Evolutionary conservation across 2,888 invertebrate species (phyloP).

Genomic region (Catocala sponsa): DNA sequence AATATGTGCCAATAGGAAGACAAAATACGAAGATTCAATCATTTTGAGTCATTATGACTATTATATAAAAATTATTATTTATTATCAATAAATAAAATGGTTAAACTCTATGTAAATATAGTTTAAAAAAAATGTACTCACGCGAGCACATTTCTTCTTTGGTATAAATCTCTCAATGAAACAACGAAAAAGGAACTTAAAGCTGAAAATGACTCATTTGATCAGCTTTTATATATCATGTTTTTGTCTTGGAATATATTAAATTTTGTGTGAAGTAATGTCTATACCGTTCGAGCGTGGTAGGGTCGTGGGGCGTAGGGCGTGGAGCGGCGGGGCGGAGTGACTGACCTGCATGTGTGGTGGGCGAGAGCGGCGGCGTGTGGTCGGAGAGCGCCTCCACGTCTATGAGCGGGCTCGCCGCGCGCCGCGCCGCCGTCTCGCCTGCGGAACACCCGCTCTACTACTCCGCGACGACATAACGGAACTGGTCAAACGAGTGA

Average conservation of each 20-base stretch:
- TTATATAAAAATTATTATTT: neutral
- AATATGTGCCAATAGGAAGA: slow-evolving; percentile 45
- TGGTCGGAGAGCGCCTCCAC: slow-evolving; percentile 90
- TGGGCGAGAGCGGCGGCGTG: slow-evolving; percentile 84
- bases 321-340: slow-evolving; percentile 24
- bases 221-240: neutral
- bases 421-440: slow-evolving; percentile 89
- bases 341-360: slow-evolving; percentile 88
- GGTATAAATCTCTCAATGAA: too few relatives aligned
- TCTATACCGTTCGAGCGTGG: slow-evolving; percentile 79
- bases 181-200: neutral
- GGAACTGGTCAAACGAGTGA: slow-evolving; percentile 52
- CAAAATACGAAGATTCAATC: slow-evolving; percentile 7
- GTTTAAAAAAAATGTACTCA: neutral
- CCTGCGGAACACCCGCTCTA: slow-evolving; percentile 79
- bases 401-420: slow-evolving; percentile 90
- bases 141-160: neutral
- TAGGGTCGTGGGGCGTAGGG: slow-evolving; percentile 28
- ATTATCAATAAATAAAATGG: neutral
- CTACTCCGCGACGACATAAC: slow-evolving; percentile 59
- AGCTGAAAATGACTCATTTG: neutral
- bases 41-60: neutral
- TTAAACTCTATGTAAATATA: neutral
- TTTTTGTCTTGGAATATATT: slow-evolving; percentile 8
- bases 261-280: slow-evolving; percentile 35